Evolutionary conservation across 2,113 vertebrate genomes (phyloP), one percentile per base, ranked within the genome.

Genomic region (Hemicordylus capensis): DNA sequence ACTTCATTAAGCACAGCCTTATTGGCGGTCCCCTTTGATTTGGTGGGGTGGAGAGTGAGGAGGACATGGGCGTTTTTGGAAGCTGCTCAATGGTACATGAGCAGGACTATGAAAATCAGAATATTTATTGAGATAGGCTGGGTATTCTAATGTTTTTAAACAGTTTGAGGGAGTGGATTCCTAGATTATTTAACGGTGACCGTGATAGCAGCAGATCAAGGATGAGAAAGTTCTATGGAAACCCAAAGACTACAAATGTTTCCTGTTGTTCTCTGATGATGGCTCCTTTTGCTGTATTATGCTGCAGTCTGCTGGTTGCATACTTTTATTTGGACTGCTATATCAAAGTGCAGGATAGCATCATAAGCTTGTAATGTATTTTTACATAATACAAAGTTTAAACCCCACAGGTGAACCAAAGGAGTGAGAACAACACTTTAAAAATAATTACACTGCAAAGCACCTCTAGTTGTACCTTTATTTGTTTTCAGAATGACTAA

Each of bases 31-130:
- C 56, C 0, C 1, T 46, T 77, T 4, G 6, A 39, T 34, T 48
- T 70, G 34, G 56, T 80, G 51, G 59, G 2, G 72, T 74, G 39
- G 61, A 69, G 77, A 17, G 44, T 20, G 31, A 20, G 39, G 26
- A 34, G 9, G 37, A 81, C n/a, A 34, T 0, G 4, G 8, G 3
- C 4, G 8, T 34, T 51, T 3, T 37, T 10, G 19, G 19, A 44
- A 73, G 56, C 20, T 54, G 26, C 17, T 85, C 11, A 54, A 61
- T 58, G 61, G 58, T 39, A 59, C 59, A 44, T 0, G 0, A 14
- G 28, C 67, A n/a, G 37, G 34, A 4, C 1, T 1, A 66, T 44
- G 76, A 48, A 51, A 54, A 75, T 8, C 56, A 22, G 26, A 63
- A 1, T 39, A 54, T 46, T 73, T 11, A 31, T 74, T 59, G 54